Evolutionary conservation across 92 coral and sea anemone genomes (phyloP), one percentile per base, ranked within the genome.

Genomic region (Umimayanthus kanabou): DNA sequence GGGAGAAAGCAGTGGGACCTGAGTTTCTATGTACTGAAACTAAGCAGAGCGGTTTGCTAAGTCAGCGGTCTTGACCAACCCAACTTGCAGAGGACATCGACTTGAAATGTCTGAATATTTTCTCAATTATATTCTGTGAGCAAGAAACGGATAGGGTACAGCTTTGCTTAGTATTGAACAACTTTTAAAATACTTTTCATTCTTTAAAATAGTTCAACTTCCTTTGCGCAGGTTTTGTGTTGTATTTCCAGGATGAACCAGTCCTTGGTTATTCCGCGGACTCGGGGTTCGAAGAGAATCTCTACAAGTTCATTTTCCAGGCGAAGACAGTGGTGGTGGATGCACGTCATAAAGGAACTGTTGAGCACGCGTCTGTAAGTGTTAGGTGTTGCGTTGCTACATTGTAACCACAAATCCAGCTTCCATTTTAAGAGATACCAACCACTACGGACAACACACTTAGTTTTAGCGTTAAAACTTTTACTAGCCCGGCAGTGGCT

Each of bases 181-280:
- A 42, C 5, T 42, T 42, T 42, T 42, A 6, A 42, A 4, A 3
- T 42, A 42, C 45, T 42, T 42, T 42, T 42, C 45, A 42, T 42
- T 72, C 42, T 9, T 28, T 26, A 72, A 23, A 72, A 72, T 28
- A 29, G 7, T 29, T 7, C 4, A 26, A 29, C 37, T 22, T 55
- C 4, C 7, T 90, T 3, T 70, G 22, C 55, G 40, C 84, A 91
- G 94, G 94, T 23, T 91, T 91, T 78, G 76, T 91, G 40, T 80
- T 89, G 73, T 89, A 89, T 70, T 91, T 91, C 58, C 83, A 47
- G 29, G 88, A 69, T 76, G 57, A 91, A 75, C 92, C 94, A 39
- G 85, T 91, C 47, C 90, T 91, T 39, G 94, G 94, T 11, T 91
- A 91, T 76, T 89, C 89, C 13, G 94, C 91, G 9, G 94, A 91